Evolutionary conservation across 1,140 invertebrate genomes (phyloP), one percentile per base, ranked within the genome.

Genomic region (Triops cancriformis): DNA sequence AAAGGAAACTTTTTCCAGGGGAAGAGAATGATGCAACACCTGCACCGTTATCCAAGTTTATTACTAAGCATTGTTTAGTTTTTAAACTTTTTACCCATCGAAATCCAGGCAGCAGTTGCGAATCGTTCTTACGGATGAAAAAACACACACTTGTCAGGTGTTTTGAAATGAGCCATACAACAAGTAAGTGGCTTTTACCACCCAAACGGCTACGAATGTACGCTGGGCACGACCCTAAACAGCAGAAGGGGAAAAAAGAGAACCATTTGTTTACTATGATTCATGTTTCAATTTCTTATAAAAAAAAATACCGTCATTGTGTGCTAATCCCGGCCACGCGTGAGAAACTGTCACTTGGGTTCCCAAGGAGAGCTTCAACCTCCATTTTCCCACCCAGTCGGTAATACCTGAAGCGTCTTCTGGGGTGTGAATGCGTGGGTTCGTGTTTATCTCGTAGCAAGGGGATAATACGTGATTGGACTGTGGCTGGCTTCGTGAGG

Each of bases 81-180:
- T n/a, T n/a, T n/a, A n/a, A n/a, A n/a, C n/a, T n/a, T n/a, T n/a
- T 37, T 37, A 37, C 31, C 31, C 2, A 4, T 37, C 7, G 2
- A 37, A 2, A 7, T 37, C 31, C 31, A 4, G 7, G 2, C 2
- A 4, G 31, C 31, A 31, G 73, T 37, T 31, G 43, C 26, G 26
- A 28, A 31, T 31, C 43, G 26, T 74, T n/a, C 37, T n/a, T n/a
- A n/a, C 43, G 73, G 11, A 28, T 74, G 28, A n/a, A 74, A 74
- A 74, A 74, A 74, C 37, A 4, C 31, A 41, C 73, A 74, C 73
- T 37, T 27, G 73, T 37, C 41, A 37, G 28, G 26, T 74, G 18
- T 74, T 74, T 26, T 12, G 18, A 26, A 74, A 74, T 26, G 28
- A 37, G 31, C 31, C 31, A 37, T 31, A 28, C 73, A 74, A 74